Conservation (phyloP, 1,140 invertebrate species). For the Bradysia coprophila region DNA sequence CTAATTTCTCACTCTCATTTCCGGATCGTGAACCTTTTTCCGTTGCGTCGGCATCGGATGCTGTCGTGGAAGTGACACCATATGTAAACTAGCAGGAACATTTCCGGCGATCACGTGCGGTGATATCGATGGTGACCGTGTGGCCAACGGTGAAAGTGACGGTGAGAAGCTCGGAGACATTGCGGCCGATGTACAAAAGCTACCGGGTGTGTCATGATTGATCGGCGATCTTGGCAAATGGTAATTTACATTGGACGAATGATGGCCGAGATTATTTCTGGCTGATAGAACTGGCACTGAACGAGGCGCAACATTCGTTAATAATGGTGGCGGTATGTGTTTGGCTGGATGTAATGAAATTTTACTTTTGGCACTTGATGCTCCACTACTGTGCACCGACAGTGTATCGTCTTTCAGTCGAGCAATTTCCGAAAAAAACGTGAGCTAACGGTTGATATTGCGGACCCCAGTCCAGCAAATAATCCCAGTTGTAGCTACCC, state of each 20-base stretch:
- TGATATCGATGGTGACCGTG: conserved; percentile 79
- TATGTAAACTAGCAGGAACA: background rate
- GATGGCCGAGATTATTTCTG: conserved; percentile 26
- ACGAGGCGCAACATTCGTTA: conserved; percentile 68
- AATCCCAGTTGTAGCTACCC: conserved; percentile 98
- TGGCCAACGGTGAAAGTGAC: conserved; percentile 79
- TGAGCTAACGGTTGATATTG: conserved; percentile 93
- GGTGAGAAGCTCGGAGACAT: conserved; percentile 91
- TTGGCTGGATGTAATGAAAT: conserved; percentile 31
- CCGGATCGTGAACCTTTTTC: conserved; percentile 9
- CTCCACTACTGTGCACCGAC: conserved; percentile 54
- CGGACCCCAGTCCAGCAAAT: conserved; percentile 91
- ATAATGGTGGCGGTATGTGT: conserved; percentile 48
- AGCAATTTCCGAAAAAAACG: conserved; percentile 94
- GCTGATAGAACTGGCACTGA: conserved; percentile 51
- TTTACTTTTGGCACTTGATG: conserved; percentile 52
- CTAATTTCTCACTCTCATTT: conserved; percentile 16
- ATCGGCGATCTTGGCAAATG: conserved; percentile 68
- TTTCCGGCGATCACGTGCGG: conserved; percentile 32
- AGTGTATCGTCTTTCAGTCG: conserved; percentile 84
- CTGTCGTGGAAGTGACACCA: conserved; percentile 18
- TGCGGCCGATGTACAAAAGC: conserved; percentile 67
- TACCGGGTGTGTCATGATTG: conserved; percentile 49
- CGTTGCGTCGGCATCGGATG: conserved; percentile 18
- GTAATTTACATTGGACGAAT: conserved; percentile 28